These are phyloP conservation scores for Drosophila demipolita DNA, from an alignment of 2,888 invertebrate genomes.

Conservation along the genomic window DNA sequence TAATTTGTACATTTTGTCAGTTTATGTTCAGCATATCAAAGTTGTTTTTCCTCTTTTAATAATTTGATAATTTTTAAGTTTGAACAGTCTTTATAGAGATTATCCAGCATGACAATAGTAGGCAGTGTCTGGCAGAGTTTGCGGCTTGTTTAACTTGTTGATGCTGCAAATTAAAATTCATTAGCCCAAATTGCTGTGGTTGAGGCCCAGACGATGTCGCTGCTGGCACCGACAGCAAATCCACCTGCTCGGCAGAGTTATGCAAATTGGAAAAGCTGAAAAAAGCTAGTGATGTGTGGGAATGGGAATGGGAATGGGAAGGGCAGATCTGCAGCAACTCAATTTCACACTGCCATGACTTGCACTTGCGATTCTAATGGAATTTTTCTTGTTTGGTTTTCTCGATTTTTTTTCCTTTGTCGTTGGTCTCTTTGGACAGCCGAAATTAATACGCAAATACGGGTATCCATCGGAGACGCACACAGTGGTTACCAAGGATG, in stretches of 20 bases:
- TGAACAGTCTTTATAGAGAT: neutral
- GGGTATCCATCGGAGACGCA: constrained; percentile 89
- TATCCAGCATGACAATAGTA: constrained; percentile 7
- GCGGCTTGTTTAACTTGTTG: constrained; percentile 69
- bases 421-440: constrained; percentile 80
- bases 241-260: constrained; percentile 54
- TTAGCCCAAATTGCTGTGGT: constrained; percentile 69
- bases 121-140: constrained; percentile 1
- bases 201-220: constrained; percentile 39
- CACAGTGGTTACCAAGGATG: constrained; percentile 90
- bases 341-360: constrained; percentile 73
- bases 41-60: neutral
- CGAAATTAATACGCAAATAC: constrained; percentile 87
- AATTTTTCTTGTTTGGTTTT: constrained; percentile 30
- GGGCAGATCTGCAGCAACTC: constrained; percentile 43
- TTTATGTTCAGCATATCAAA: neutral
- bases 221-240: neutral
- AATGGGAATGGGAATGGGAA: neutral
- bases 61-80: neutral
- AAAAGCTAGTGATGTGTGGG: constrained; percentile 15
- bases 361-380: constrained; percentile 59
- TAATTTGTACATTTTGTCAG: neutral
- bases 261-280: constrained; percentile 62
- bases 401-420: constrained; percentile 2
- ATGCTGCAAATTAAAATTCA: constrained; percentile 75